Evolutionary conservation across 2,888 invertebrate genomes (phyloP).

Genomic region (Tineola bisselliella): DNA sequence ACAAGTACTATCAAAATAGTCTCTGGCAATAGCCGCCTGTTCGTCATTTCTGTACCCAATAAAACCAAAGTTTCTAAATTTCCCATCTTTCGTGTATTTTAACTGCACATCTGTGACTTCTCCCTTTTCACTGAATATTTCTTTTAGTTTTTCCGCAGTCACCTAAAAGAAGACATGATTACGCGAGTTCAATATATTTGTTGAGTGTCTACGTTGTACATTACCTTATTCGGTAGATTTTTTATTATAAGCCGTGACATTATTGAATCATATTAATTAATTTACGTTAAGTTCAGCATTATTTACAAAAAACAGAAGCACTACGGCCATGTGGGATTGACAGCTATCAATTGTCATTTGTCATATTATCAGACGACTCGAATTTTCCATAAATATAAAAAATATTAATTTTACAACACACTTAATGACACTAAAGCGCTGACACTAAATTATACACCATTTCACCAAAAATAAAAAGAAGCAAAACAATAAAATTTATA

Average conservation of each 20-base stretch:
- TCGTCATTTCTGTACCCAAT: conserved; percentile 87
- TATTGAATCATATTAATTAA: not conserved
- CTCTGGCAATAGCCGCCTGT: conserved; percentile 79
- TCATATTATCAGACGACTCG: too few species aligned
- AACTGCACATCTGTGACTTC: conserved; percentile 92
- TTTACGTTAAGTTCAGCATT: not conserved
- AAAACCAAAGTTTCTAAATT: conserved; percentile 93
- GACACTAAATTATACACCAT: too few species aligned
- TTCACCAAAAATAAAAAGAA: too few species aligned
- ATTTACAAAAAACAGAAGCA: too few species aligned
- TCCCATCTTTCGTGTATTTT: conserved; percentile 91
- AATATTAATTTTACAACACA: too few species aligned
- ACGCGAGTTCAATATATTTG: too few species aligned
- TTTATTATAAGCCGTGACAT: conserved; percentile 92
- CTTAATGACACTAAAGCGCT: too few species aligned
- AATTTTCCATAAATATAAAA: too few species aligned
- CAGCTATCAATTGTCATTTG: too few species aligned
- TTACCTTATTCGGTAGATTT: conserved; percentile 86
- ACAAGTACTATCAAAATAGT: conserved; percentile 85
- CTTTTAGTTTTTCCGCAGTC: conserved; percentile 78
- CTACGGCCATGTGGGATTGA: too few species aligned
- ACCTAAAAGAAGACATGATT: conserved; percentile 63
- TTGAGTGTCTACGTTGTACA: too few species aligned
- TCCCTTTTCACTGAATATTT: conserved; percentile 82
- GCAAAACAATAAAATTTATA: too few species aligned